Percentiles rank a stretch among this genome's conserved stretches.
phyloP scores from a whole-genome alignment of 2,797 vertebrate genomes.

The Enteromius afrohamiltoni region DNA sequence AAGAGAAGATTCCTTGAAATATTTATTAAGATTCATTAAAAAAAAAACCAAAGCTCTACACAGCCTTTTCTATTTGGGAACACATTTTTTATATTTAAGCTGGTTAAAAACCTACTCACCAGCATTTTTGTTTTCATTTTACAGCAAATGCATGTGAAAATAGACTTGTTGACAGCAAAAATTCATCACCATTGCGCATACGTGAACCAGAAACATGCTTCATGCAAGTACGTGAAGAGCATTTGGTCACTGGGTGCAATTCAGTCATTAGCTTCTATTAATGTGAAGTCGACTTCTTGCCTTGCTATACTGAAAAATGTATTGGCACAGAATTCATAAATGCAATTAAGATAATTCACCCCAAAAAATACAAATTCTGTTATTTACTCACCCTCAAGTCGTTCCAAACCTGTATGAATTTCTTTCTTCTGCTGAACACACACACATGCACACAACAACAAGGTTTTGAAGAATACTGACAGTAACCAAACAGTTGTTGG shows the following conservation, averaged over 20 bases:
- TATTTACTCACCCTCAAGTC: not conserved
- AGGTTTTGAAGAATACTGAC: not conserved
- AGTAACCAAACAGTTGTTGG: not conserved
- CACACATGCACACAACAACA: not conserved
- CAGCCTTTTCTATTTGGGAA: not conserved
- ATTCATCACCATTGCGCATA: not conserved
- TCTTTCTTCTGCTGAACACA: not conserved
- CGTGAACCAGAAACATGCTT: not conserved
- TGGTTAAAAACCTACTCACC: not conserved
- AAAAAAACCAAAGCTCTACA: slow-evolving; percentile 4
- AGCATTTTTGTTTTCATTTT: not conserved
- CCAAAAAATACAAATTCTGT: not conserved
- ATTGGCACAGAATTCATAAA: not conserved
- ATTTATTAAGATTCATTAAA: slow-evolving; percentile 6
- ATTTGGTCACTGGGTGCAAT: not conserved
- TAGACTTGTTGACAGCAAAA: not conserved
- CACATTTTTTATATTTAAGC: not conserved
- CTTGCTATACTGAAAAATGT: not conserved
- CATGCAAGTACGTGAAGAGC: not conserved
- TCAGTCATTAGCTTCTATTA: not conserved
- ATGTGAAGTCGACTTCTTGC: not conserved
- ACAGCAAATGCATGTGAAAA: not conserved
- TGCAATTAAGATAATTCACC: not conserved
- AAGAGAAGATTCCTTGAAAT: slow-evolving; percentile 15
- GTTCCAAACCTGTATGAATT: not conserved